Evolutionary conservation across 2,797 vertebrate species (phyloP).

Genomic region (Sitta carolinensis): DNA sequence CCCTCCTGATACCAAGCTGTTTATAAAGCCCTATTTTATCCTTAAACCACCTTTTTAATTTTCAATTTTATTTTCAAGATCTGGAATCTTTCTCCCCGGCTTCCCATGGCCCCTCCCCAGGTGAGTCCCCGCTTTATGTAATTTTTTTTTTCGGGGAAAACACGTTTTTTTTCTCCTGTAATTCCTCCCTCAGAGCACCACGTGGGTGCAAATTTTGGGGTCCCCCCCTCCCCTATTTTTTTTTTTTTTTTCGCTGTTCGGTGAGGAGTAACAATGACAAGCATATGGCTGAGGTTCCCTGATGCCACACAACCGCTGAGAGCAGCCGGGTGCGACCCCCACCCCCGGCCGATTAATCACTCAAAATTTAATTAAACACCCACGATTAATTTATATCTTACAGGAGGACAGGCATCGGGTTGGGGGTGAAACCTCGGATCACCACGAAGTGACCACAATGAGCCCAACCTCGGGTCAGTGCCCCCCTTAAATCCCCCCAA

Average conservation of each 20-base stretch:
- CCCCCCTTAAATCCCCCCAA: background rate
- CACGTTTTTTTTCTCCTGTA: rapidly evolving
- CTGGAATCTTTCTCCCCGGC: rapidly evolving
- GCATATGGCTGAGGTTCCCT: background rate
- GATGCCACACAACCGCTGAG: background rate
- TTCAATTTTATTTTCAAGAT: rapidly evolving
- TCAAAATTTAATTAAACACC: rapidly evolving
- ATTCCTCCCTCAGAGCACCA: rapidly evolving
- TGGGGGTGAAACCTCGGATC: rapidly evolving
- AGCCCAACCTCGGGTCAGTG: background rate
- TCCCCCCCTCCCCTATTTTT: rapidly evolving
- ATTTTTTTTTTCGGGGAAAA: rapidly evolving
- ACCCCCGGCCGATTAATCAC: no score
- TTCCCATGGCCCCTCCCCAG: rapidly evolving
- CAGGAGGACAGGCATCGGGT: rapidly evolving
- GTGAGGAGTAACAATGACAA: background rate
- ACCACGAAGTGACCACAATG: rapidly evolving
- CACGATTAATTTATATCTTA: rapidly evolving
- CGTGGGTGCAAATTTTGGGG: rapidly evolving
- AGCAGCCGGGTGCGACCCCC: rapidly evolving
- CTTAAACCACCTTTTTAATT: rapidly evolving
- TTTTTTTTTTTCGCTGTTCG: background rate
- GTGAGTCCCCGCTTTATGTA: rapidly evolving
- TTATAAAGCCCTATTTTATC: rapidly evolving
- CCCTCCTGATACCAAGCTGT: rapidly evolving